phyloP scores from a whole-genome alignment of 1,140 invertebrate genomes.

The Caenorhabditis briggsae region DNA sequence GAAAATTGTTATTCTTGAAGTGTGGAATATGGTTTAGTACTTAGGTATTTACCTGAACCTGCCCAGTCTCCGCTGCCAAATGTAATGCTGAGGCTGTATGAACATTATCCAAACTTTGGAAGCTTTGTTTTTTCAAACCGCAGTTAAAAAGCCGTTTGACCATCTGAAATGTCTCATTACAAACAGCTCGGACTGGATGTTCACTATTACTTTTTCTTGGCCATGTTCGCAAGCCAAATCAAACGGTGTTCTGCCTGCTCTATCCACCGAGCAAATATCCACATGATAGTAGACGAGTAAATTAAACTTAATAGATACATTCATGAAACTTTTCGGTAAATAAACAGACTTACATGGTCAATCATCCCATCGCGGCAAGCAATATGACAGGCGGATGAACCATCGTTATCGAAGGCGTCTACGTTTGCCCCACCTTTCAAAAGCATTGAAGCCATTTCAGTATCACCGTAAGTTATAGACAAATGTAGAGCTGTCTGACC shows the following conservation, averaged over 20 bases:
- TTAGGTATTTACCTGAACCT: conserved; percentile 62
- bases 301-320: conserved; percentile 61
- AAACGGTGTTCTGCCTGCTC: conserved; percentile 65
- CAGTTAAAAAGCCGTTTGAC: conserved; percentile 61
- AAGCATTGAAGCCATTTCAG: conserved; percentile 63
- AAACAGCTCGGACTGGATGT: not conserved
- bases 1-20: not conserved
- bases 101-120: conserved; percentile 53
- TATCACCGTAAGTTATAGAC: conserved; percentile 60
- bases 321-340: not conserved
- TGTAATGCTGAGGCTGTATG: conserved; percentile 67
- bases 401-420: conserved; percentile 62
- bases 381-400: conserved; percentile 60
- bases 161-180: conserved; percentile 56
- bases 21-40: too few relatives aligned
- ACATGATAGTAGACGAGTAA: conserved; percentile 67
- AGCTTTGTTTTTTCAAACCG: conserved; percentile 49
- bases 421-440: conserved; percentile 63
- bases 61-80: conserved; percentile 64
- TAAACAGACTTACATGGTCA: conserved; percentile 56
- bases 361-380: conserved; percentile 66
- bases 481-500: conserved; percentile 65
- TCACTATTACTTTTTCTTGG: conserved; percentile 60
- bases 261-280: conserved; percentile 64
- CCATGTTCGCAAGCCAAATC: conserved; percentile 67